Base-by-base conservation (phyloP, 2,113 vertebrate genomes). In the Salvelinus alpinus region DNA sequence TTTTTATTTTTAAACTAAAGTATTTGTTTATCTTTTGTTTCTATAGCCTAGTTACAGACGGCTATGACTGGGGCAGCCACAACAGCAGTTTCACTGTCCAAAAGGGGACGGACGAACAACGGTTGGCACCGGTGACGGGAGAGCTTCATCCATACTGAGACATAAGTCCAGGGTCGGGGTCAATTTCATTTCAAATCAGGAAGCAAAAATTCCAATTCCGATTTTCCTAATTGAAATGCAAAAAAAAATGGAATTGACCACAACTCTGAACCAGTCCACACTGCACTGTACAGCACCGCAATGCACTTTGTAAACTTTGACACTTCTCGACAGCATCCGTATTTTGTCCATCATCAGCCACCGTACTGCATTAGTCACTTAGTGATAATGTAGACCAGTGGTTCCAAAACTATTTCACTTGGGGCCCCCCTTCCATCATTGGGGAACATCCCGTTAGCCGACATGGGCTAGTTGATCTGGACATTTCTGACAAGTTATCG, bases 81-180 rank as follows among this genome's bases (percentile, higher is more conserved):
- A 89, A 89, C 74, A 96, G 92, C 93, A 95, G 95, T 85, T 96
- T 96, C 91, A 94, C 92, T 64, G 92, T 94, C 51, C 94, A 95
- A 71, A 89, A 90, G 47, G 92, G 90, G 88, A 86, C 91, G 57
- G 86, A 94, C 14, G 94, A 94, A 0, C 94, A 93, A 22, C 94
- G 93, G 11, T 91, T 94, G 44, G 71, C 88, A 0, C 9, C 85
- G 77, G 88, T 91, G 67, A 80, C 90, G 20, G 93, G 93, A 24
- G 91, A 91, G 85, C 91, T 93, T 0, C 93, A 93, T 82, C 94
- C 86, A 0, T 91, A 92, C 80, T 54, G 51, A 54, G 13, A 54
- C 51, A 54, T 18, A 1, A 18, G 16, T 54, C 16, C 51, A 54
- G 16, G 51, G 51, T 54, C 51, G 16, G 51, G 51, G 51, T 54